Evolutionary conservation across 1,140 invertebrate species (phyloP).

Genomic region (Drosophila auraria): DNA sequence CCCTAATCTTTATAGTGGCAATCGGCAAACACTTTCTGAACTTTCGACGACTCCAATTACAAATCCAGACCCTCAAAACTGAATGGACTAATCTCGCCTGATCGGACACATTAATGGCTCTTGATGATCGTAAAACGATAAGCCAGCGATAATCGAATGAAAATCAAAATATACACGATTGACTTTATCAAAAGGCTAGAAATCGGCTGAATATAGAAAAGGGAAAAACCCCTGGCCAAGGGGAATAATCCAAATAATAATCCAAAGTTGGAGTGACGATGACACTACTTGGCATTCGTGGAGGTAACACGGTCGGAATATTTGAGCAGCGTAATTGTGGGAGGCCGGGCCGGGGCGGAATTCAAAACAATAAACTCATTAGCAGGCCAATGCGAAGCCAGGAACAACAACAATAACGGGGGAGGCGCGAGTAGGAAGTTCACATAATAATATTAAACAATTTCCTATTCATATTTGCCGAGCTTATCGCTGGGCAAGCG

Average conservation of each 20-base stretch:
- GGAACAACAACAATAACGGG: constrained; percentile 42
- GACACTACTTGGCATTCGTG: constrained; percentile 27
- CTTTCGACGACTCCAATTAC: constrained; percentile 34
- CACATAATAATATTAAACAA: constrained; percentile 61
- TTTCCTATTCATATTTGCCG: constrained; percentile 67
- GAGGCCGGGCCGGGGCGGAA: constrained; percentile 2
- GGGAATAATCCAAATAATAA: constrained; percentile 1
- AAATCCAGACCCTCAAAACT: constrained; percentile 7
- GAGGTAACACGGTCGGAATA: constrained; percentile 56
- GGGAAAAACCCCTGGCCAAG: constrained; percentile 19
- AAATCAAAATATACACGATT: constrained; percentile 25
- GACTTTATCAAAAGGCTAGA: background rate
- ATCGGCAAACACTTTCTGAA: constrained; percentile 14
- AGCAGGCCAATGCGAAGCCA: constrained; percentile 47
- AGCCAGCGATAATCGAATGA: background rate
- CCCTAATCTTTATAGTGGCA: constrained; percentile 19
- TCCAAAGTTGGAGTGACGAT: constrained; percentile 26
- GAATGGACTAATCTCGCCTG: constrained; percentile 24
- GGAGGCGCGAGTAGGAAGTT: constrained; percentile 48
- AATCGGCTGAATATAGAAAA: constrained; percentile 22
- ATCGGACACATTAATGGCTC: constrained; percentile 44
- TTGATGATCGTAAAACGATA: background rate
- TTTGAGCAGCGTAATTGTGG: constrained; percentile 38
- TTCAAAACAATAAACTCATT: constrained; percentile 62
- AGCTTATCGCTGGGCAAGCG: constrained; percentile 60